Conservation (phyloP, 2,888 invertebrate species). For the Trypoxylon attenuatum region DNA sequence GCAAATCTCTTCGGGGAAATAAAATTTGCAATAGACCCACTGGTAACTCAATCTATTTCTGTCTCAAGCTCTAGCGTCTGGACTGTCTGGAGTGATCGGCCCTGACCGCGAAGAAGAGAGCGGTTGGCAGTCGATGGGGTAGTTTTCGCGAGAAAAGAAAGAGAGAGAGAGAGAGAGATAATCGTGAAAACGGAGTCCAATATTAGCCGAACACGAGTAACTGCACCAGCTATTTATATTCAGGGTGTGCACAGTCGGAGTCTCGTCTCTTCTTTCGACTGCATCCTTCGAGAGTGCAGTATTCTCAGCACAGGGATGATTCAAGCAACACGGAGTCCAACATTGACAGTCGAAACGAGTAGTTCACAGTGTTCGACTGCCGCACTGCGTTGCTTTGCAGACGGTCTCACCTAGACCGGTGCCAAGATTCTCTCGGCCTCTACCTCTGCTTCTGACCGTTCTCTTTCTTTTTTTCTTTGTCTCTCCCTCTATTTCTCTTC, state of each 20-base stretch:
- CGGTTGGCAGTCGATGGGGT: slow-evolving; percentile 24
- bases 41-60: slow-evolving; percentile 38
- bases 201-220: slow-evolving; percentile 54
- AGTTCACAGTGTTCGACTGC: slow-evolving; percentile 10
- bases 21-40: no score
- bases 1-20: no score
- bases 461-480: no score
- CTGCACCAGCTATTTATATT: slow-evolving; percentile 57
- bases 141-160: slow-evolving; percentile 12
- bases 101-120: slow-evolving; percentile 56
- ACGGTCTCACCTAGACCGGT: background rate
- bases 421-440: slow-evolving; percentile 11
- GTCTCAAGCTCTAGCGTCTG: no score
- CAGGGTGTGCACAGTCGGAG: slow-evolving; percentile 42
- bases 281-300: slow-evolving; percentile 44
- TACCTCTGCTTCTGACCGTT: no score
- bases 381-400: no score
- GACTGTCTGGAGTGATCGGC: slow-evolving; percentile 47
- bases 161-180: no score
- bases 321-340: slow-evolving; percentile 52
- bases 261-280: slow-evolving; percentile 19
- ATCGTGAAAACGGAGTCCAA: slow-evolving; percentile 49
- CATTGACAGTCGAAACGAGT: slow-evolving; percentile 51
- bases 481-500: no score
- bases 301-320: slow-evolving; percentile 59